Base-by-base conservation (phyloP, 2,888 invertebrate genomes). In the Priocnemis perturbator region DNA sequence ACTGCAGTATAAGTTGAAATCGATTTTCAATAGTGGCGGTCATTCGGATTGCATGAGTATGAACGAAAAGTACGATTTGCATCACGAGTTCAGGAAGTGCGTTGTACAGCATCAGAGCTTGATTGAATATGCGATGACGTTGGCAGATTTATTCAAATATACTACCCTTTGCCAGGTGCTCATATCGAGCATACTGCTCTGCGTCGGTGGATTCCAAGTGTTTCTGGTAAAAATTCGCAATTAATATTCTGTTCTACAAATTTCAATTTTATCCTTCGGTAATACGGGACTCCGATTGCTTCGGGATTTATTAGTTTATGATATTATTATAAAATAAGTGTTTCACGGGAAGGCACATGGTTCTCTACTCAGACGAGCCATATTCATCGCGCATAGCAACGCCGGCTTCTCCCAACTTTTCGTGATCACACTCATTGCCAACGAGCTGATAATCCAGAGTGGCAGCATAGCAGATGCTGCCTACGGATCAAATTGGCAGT, bases 171-270 rank as follows among this genome's bases (percentile, higher is more conserved):
- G 62, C 20, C 81, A 82, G 59, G 50, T 81, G 55, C 23, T 76
- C 17, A 48, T 73, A n/a, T 77, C 77, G 23, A 68, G 76, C 20
- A 0, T 63, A 3, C 56, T 82, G 63, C 64, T 82, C 30, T 81
- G 82, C 60, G 69, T 83, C 1, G 67, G 75, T n/a, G 76, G 78
- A 11, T 81, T 78, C 69, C 81, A 81, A 59, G 63, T 79, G 0
- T 66, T 80, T 15, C 53, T 80, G 74, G 82, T 82, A 60, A 79
- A 74, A 50, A 45, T n/a, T n/a, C n/a, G n/a, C n/a, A n/a, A n/a
- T n/a, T n/a, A n/a, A n/a, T n/a, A n/a, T n/a, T n/a, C n/a, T n/a
- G n/a, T n/a, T n/a, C n/a, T n/a, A n/a, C n/a, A n/a, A n/a, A n/a
- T n/a, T n/a, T n/a, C n/a, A n/a, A n/a, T n/a, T n/a, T n/a, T n/a